These are phyloP conservation scores for Polydesmus complanatus DNA, from an alignment of 2,888 invertebrate species.

Conservation along the genomic window DNA sequence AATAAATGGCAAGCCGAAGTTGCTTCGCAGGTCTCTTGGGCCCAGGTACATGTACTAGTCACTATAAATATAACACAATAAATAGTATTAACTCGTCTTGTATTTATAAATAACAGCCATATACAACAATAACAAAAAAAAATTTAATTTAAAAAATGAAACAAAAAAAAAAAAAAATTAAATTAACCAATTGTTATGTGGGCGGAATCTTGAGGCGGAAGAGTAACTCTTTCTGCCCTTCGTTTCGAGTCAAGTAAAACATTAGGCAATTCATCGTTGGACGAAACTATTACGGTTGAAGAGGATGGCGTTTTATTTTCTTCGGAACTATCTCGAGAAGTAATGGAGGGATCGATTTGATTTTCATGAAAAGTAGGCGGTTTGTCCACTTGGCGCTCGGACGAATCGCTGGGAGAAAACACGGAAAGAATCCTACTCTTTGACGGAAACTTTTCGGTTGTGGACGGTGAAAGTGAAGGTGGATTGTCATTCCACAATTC, in stretches of 20 bases:
- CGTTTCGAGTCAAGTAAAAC: not conserved
- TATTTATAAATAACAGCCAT: not conserved
- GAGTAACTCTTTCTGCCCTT: not conserved
- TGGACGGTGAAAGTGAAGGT: no score
- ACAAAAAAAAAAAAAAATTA: not conserved
- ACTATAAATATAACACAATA: not conserved
- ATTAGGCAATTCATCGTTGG: not conserved
- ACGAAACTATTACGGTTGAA: not conserved
- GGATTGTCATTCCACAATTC: no score
- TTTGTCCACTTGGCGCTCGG: no score
- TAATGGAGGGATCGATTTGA: not conserved
- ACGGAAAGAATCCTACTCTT: no score
- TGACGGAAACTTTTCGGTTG: no score
- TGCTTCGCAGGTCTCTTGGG: constrained; percentile 14
- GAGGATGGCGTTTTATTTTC: not conserved
- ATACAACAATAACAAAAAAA: not conserved
- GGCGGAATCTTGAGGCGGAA: constrained; percentile 8
- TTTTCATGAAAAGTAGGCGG: no score
- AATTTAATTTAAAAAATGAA: no score
- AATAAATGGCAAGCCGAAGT: constrained; percentile 15
- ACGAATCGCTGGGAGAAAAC: no score
- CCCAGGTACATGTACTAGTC: constrained; percentile 16
- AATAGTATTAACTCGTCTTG: no score
- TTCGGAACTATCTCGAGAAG: not conserved
- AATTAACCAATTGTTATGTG: not conserved